Conservation (phyloP, 2,888 invertebrate genomes). For the Spilarctia lutea region DNA sequence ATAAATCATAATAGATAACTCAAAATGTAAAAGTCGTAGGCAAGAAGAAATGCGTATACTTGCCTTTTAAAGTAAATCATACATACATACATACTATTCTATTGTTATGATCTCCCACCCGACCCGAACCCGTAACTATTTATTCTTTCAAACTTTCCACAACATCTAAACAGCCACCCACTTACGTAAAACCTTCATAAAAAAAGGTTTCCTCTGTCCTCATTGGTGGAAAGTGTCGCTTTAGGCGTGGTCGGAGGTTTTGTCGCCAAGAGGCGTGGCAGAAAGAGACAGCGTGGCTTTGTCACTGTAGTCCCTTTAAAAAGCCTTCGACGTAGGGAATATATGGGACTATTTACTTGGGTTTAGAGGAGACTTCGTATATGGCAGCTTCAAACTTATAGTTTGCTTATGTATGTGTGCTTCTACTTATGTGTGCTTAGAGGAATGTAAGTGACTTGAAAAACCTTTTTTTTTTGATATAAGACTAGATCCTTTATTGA, state of each 20-base stretch:
- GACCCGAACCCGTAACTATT: background rate
- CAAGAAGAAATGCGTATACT: background rate
- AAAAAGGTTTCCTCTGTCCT: slow-evolving; percentile 61
- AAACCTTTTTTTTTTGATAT: background rate
- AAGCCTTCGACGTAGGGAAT: slow-evolving; percentile 61
- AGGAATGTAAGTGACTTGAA: background rate
- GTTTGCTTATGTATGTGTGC: background rate
- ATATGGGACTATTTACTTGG: slow-evolving; percentile 38
- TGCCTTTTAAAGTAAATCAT: background rate
- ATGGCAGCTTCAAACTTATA: background rate
- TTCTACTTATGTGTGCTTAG: background rate
- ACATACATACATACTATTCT: background rate
- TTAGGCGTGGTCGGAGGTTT: slow-evolving; percentile 77
- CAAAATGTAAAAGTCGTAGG: background rate
- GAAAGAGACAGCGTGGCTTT: slow-evolving; percentile 69
- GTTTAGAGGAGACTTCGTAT: slow-evolving; percentile 30
- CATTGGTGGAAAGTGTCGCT: slow-evolving; percentile 83
- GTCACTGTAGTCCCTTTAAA: slow-evolving; percentile 78
- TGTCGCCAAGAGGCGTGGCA: slow-evolving; percentile 84
- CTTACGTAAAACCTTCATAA: slow-evolving; percentile 44
- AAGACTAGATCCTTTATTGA: background rate
- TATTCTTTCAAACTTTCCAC: slow-evolving; percentile 25
- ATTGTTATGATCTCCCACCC: background rate
- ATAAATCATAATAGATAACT: background rate
- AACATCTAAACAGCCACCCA: slow-evolving; percentile 42